phyloP scores from a whole-genome alignment of 2,888 invertebrate genomes.

The Drosophila pseudotalamancana region DNA sequence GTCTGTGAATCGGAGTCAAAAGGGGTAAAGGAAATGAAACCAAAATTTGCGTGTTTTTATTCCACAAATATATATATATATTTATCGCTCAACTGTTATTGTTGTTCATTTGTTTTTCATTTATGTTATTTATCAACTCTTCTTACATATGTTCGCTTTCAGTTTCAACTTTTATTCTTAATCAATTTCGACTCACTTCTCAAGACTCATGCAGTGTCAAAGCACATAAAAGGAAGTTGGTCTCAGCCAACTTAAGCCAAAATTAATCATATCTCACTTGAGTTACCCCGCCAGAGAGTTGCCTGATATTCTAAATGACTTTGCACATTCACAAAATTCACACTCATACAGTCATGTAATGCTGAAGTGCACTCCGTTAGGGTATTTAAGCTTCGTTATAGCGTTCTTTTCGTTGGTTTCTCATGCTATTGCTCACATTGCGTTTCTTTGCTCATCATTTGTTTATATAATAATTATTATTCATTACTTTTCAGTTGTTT shows the following conservation, averaged over 20 bases:
- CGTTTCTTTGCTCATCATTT: conserved; percentile 61
- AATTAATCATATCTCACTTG: conserved; percentile 34
- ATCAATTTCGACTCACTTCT: conserved; percentile 31
- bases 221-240: conserved; percentile 28
- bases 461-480: conserved; percentile 60
- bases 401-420: neutral
- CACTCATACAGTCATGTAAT: neutral
- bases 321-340: neutral
- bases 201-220: conserved; percentile 8
- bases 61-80: conserved; percentile 65
- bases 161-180: conserved; percentile 17
- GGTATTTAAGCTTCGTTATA: conserved; percentile 16
- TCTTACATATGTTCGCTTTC: conserved; percentile 38
- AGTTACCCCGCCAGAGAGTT: conserved; percentile 11
- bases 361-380: conserved; percentile 8
- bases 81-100: conserved; percentile 56
- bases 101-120: conserved; percentile 34
- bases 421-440: conserved; percentile 15
- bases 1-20: neutral
- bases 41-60: conserved; percentile 47
- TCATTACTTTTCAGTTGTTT: conserved; percentile 48
- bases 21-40: conserved; percentile 30
- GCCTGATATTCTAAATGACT: neutral
- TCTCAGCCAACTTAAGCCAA: conserved; percentile 26
- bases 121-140: conserved; percentile 43